Evolutionary conservation across 2,113 vertebrate species (phyloP).

Genomic region (Psephotus haematonotus): DNA sequence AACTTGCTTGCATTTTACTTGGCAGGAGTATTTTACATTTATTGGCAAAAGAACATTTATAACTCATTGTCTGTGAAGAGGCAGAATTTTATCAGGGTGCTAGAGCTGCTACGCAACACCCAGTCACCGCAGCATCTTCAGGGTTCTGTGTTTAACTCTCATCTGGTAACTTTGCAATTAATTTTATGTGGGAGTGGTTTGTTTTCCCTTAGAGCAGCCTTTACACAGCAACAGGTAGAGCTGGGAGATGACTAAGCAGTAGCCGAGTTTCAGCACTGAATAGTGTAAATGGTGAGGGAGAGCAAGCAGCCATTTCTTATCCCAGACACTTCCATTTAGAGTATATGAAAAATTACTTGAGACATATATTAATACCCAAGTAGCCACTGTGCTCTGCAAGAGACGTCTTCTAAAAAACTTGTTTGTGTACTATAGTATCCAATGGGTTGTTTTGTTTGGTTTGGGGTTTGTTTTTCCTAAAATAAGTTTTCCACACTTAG

Average conservation of each 20-base stretch:
- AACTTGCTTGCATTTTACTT: background rate
- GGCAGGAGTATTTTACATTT: background rate
- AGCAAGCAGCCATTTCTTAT: background rate
- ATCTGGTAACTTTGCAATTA: background rate
- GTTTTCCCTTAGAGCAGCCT: background rate
- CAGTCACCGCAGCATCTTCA: background rate
- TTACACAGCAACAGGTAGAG: background rate
- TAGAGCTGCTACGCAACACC: background rate
- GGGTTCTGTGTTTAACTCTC: background rate
- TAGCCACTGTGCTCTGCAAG: background rate
- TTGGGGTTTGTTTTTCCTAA: background rate
- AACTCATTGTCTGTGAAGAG: background rate
- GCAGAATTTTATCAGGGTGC: background rate
- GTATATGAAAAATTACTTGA: background rate
- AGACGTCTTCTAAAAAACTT: background rate
- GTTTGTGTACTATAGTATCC: background rate
- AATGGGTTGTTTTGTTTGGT: background rate
- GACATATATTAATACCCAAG: background rate
- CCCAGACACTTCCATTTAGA: background rate
- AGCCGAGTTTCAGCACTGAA: accelerated
- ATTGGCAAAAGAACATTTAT: background rate
- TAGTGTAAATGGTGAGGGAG: background rate
- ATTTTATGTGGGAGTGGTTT: background rate
- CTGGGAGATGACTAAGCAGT: background rate
- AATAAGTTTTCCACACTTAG: background rate